Conservation (phyloP, 2,797 vertebrate genomes). For the Babyrousa celebensis region DNA sequence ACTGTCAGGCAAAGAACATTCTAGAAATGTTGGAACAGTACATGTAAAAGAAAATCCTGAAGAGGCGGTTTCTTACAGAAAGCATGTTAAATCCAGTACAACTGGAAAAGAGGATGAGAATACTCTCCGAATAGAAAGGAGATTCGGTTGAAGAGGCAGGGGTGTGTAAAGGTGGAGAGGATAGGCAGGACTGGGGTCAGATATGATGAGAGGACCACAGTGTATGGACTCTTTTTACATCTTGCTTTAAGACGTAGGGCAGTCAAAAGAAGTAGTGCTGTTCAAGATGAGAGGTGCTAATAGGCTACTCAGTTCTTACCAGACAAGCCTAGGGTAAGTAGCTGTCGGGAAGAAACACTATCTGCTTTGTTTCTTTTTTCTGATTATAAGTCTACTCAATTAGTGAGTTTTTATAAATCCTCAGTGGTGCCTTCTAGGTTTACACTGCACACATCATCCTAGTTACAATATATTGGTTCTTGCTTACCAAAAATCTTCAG, state of each 20-base stretch:
- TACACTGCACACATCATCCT: background rate
- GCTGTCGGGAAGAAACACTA: background rate
- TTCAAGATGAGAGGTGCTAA: background rate
- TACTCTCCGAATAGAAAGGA: background rate
- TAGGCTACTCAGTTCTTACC: background rate
- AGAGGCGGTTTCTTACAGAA: background rate
- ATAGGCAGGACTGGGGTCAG: background rate
- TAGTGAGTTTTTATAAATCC: background rate
- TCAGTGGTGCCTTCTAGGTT: background rate
- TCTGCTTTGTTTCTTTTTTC: slow-evolving; percentile 19
- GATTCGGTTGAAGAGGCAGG: background rate
- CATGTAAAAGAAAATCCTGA: background rate
- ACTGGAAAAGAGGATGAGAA: background rate
- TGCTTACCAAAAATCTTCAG: slow-evolving; percentile 24
- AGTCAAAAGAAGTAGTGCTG: background rate
- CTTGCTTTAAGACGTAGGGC: slow-evolving; percentile 43
- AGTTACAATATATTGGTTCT: background rate
- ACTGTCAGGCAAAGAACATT: background rate
- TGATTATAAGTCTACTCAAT: background rate
- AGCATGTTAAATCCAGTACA: background rate
- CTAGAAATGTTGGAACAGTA: background rate
- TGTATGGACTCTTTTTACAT: background rate
- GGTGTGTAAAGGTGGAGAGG: background rate
- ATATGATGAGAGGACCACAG: background rate
- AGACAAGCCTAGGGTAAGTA: background rate